Evolutionary conservation across 2,113 vertebrate species (phyloP), one percentile per base, ranked within the genome.

Genomic region (Theristicus caerulescens): DNA sequence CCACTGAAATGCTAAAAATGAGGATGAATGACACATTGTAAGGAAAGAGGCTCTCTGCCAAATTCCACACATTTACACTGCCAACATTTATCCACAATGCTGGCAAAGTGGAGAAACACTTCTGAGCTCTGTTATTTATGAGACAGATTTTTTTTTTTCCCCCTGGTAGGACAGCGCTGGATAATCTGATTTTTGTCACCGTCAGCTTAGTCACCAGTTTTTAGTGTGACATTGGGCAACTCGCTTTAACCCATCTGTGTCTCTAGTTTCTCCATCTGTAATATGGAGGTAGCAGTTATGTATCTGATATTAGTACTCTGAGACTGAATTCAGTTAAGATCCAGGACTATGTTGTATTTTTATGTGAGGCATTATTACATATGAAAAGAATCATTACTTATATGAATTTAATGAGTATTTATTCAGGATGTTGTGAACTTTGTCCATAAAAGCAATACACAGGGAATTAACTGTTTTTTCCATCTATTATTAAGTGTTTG

Each of bases 41-140:
- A 80, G 82, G 90, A 92, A 90, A 86, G 86, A 93, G 96, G 86
- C 90, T 78, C 13, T 44, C 3, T 2, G 95, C 96, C 95, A 97
- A 92, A 95, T 97, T 97, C 92, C 86, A 94, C 96, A 96, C 96
- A 36, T 96, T 95, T 83, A 65, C 51, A 40, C 85, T 93, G 96
- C 96, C 96, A 97, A 82, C 94, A 77, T 95, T 95, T 95, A 94
- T 93, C 93, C 96, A 96, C 93, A 94, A 64, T 74, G 92, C 92
- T 95, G 96, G 96, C 93, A 88, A 95, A 95, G 79, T 73, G 65
- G 69, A 83, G 71, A 81, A 95, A 96, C 71, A 62, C 88, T 83
- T 92, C 90, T 96, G 59, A 96, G 86, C 82, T 93, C 88, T 88
- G 87, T 93, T 97, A 83, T 96, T 96, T 96, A 80, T 93, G 62